These are phyloP conservation scores for Podarcis siculus DNA, from an alignment of 2,797 vertebrate species.

Conservation along the genomic window DNA sequence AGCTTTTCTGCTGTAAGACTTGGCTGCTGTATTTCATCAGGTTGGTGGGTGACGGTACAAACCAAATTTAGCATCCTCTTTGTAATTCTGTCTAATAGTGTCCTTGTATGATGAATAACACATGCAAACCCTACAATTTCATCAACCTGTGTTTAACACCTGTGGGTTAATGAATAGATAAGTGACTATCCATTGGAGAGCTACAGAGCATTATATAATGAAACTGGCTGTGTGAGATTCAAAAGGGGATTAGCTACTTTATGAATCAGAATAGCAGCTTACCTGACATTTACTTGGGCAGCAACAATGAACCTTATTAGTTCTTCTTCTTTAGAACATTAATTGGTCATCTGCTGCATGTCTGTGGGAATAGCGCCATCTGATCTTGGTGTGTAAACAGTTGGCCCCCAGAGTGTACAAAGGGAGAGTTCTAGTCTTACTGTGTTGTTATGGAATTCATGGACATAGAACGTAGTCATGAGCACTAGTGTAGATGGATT, in stretches of 20 bases:
- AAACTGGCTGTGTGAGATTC: constrained; percentile 46
- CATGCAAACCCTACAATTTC: constrained; percentile 50
- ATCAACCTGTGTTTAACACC: constrained; percentile 51
- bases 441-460: background rate
- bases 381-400: background rate
- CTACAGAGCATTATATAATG: constrained; percentile 28
- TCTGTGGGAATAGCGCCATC: background rate
- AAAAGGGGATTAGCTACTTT: constrained; percentile 56
- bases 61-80: constrained; percentile 52
- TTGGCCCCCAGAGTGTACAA: constrained; percentile 8
- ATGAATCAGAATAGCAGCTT: constrained; percentile 59
- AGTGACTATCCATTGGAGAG: constrained; percentile 56
- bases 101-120: constrained; percentile 56
- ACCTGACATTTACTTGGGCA: constrained; percentile 50
- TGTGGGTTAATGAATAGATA: constrained; percentile 49
- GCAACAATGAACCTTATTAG: constrained; percentile 27
- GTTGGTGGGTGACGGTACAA: constrained; percentile 38
- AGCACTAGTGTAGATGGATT: background rate
- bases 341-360: constrained; percentile 13
- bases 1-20: constrained; percentile 28
- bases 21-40: background rate
- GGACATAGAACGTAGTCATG: background rate
- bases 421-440: background rate
- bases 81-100: background rate
- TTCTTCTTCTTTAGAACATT: constrained; percentile 37